These are phyloP conservation scores for Aphelinus atriplicis DNA, from an alignment of 1,140 invertebrate species.

Conservation along the genomic window DNA sequence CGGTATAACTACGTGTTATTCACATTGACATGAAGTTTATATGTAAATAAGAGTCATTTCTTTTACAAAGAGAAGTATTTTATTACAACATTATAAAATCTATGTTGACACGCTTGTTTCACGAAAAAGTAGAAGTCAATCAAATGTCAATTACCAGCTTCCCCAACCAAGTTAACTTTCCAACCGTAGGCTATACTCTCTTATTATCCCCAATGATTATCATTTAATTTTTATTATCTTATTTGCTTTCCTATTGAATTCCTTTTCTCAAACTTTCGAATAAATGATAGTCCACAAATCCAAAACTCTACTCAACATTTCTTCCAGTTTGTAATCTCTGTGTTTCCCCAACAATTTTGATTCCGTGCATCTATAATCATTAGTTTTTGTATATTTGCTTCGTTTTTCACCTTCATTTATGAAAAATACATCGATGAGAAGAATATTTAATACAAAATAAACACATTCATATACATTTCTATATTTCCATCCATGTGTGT, in stretches of 20 bases:
- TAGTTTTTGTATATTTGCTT: not conserved
- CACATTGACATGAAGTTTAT: too few relatives aligned
- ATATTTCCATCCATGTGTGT: conserved; percentile 34
- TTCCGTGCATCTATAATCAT: not conserved
- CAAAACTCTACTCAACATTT: too few relatives aligned
- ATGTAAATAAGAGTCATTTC: not conserved
- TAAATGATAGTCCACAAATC: too few relatives aligned
- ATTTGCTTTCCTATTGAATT: too few relatives aligned
- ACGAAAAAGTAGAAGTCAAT: conserved; percentile 48
- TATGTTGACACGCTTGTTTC: conserved; percentile 50
- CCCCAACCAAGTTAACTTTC: too few relatives aligned
- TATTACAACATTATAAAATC: conserved; percentile 65
- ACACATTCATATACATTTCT: conserved; percentile 46
- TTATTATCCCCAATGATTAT: too few relatives aligned
- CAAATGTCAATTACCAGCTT: conserved; percentile 41
- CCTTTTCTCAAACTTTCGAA: too few relatives aligned
- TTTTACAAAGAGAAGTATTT: conserved; percentile 54
- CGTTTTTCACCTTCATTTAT: conserved; percentile 17
- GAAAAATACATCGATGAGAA: conserved; percentile 54
- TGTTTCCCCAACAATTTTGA: too few relatives aligned
- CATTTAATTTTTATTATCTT: too few relatives aligned
- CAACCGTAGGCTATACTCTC: too few relatives aligned
- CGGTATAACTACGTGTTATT: not conserved
- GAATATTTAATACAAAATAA: conserved; percentile 59
- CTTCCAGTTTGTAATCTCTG: too few relatives aligned